Percentiles rank a stretch among this genome's conserved stretches.
Conservation (phyloP, 2,113 vertebrate genomes). For the Caloenas nicobarica region DNA sequence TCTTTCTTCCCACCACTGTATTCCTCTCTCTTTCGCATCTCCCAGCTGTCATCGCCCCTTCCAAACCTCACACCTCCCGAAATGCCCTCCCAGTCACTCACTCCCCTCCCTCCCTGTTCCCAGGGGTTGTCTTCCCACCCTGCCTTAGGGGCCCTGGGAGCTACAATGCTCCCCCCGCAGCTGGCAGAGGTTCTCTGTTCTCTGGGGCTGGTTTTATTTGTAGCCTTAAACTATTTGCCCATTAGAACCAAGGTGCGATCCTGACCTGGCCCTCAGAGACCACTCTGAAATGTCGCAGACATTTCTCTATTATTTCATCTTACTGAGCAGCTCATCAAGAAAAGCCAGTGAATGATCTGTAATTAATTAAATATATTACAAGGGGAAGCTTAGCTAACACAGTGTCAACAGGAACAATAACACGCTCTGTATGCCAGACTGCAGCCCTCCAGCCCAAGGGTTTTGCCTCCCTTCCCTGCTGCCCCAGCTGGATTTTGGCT, state of each 20-base stretch:
- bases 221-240: background rate
- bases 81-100: background rate
- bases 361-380: constrained; percentile 36
- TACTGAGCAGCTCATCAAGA: background rate
- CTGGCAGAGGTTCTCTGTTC: background rate
- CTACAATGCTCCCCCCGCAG: background rate
- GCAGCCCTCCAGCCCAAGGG: background rate
- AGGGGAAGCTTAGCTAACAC: background rate
- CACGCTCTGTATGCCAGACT: background rate
- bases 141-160: background rate
- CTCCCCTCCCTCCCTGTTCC: background rate
- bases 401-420: constrained; percentile 25
- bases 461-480: background rate
- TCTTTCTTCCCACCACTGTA: background rate
- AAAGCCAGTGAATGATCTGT: background rate
- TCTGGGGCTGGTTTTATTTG: background rate
- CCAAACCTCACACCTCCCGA: background rate
- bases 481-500: background rate
- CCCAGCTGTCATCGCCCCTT: background rate
- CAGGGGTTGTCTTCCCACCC: background rate
- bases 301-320: background rate
- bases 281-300: background rate
- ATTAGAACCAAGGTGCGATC: background rate
- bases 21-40: background rate
- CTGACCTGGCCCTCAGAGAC: background rate